Evolutionary conservation across 2,888 invertebrate genomes (phyloP).

Genomic region (Heteropelma amictum): DNA sequence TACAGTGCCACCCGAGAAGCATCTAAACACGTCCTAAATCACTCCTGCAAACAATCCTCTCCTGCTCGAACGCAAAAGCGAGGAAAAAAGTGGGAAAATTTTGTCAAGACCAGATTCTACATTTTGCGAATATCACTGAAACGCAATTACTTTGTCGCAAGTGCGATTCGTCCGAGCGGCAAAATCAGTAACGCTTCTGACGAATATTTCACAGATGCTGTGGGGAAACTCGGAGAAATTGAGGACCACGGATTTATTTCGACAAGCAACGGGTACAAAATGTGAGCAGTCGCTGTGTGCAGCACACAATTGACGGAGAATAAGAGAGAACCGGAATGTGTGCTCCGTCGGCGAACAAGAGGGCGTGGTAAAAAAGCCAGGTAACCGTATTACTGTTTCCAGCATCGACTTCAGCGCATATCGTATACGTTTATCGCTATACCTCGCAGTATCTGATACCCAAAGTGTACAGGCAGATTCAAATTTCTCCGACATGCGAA

Average conservation of each 20-base stretch:
- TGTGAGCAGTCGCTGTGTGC: constrained; percentile 1
- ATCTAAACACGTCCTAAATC: not conserved
- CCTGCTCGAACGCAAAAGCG: not conserved
- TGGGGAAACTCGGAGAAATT: constrained; percentile 44
- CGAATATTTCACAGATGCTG: not conserved
- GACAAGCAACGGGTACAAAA: constrained; percentile 22
- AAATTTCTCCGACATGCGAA: not conserved
- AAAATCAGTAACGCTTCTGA: not conserved
- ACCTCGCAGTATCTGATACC: constrained; percentile 20
- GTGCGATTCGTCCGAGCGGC: not conserved
- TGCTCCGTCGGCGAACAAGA: constrained; percentile 52
- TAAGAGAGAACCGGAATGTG: constrained; percentile 34
- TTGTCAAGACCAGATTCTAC: too few relatives aligned
- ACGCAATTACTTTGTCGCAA: constrained; percentile 30
- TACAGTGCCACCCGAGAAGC: constrained; percentile 23
- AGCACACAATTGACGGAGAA: constrained; percentile 25
- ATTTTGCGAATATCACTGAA: not conserved
- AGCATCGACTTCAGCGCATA: constrained; percentile 47
- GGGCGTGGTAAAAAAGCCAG: constrained; percentile 59
- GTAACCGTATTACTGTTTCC: constrained; percentile 41
- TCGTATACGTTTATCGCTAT: constrained; percentile 34
- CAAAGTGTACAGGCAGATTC: constrained; percentile 33
- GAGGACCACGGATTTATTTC: constrained; percentile 47
- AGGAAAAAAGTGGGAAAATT: too few relatives aligned
- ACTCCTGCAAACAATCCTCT: not conserved